Percentiles rank a stretch among this genome's conserved stretches.
These are phyloP conservation scores for Gryllus bimaculatus DNA, from an alignment of 1,140 invertebrate genomes.

Conservation along the genomic window DNA sequence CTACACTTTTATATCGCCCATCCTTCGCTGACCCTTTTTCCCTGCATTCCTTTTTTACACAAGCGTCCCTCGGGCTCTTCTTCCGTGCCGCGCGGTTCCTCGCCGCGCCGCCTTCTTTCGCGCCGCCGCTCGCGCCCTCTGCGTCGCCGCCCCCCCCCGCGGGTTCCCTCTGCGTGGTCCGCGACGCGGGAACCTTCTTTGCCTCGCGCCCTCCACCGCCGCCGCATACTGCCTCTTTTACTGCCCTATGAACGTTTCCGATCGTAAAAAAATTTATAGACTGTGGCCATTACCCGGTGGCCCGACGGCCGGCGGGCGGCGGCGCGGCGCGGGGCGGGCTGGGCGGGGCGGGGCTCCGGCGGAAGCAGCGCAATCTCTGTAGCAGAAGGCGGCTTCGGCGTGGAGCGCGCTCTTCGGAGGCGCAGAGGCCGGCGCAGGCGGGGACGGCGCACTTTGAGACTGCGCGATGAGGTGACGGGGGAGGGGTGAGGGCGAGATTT, in stretches of 20 bases:
- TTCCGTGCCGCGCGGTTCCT: background rate
- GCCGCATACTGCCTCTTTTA: background rate
- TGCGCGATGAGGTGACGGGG: background rate
- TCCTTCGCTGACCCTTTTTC: too few relatives aligned
- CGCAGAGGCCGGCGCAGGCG: too few relatives aligned
- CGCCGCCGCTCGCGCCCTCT: background rate
- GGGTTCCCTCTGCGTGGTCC: too few relatives aligned
- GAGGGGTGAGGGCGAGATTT: background rate
- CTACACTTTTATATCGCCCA: too few relatives aligned
- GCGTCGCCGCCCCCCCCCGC: too few relatives aligned
- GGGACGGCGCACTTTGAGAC: background rate
- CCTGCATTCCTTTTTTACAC: background rate
- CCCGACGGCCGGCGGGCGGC: background rate
- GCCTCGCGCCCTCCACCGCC: too few relatives aligned
- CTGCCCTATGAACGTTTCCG: slow-evolving; percentile 2
- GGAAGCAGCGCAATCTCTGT: background rate
- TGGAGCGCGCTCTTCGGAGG: too few relatives aligned
- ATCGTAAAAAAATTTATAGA: slow-evolving; percentile 6
- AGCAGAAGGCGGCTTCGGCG: background rate
- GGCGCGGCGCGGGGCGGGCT: background rate
- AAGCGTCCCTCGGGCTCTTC: background rate
- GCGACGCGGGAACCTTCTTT: too few relatives aligned
- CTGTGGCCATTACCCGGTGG: background rate
- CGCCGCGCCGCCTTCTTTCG: background rate
- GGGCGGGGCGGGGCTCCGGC: too few relatives aligned